Evolutionary conservation across 2,797 vertebrate genomes (phyloP).

Genomic region (Parauchenoglanis punctatus): DNA sequence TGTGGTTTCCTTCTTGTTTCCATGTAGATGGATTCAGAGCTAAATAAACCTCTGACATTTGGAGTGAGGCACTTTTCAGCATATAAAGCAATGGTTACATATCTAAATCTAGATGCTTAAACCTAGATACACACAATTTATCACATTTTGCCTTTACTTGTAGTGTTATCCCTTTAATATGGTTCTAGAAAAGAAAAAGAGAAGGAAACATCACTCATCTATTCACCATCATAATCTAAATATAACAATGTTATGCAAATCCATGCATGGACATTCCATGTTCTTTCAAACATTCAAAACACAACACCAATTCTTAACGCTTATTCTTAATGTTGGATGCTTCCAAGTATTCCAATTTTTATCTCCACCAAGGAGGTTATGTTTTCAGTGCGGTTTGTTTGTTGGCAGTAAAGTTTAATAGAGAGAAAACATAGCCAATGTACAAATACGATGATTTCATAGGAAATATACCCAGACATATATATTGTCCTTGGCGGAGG

Average conservation of each 20-base stretch:
- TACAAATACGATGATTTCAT: no score
- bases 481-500: no score
- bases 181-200: not conserved
- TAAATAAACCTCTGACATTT: not conserved
- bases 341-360: not conserved
- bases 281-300: not conserved
- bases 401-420: no score
- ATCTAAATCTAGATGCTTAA: not conserved
- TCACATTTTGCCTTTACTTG: not conserved
- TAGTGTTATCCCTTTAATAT: no score
- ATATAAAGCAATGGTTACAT: no score
- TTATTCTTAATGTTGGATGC: not conserved
- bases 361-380: no score
- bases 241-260: not conserved
- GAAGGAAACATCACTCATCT: not conserved
- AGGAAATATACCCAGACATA: no score
- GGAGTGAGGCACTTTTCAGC: not conserved
- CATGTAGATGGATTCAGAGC: conserved; percentile 12
- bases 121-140: not conserved
- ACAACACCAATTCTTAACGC: not conserved
- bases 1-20: not conserved
- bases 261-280: not conserved
- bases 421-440: no score
- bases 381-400: no score
- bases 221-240: not conserved